A percentile compares a stretch with the other conserved stretches of the same genome.
Evolutionary conservation across 1,140 invertebrate genomes (phyloP).

Genomic region (Sitobion miscanthi): DNA sequence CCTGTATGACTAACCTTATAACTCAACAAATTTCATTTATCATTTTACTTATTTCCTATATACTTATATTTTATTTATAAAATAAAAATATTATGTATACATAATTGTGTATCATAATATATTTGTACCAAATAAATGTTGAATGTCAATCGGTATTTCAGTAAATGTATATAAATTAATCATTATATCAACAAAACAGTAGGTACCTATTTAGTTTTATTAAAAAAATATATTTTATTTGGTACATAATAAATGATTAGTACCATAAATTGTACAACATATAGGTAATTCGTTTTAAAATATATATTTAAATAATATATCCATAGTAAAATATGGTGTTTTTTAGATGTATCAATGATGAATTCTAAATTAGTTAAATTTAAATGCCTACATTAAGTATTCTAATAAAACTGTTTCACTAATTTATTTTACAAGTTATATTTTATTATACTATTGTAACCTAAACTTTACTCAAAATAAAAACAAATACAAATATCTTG

Average conservation of each 20-base stretch:
- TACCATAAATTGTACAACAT: background rate
- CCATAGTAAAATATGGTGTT: background rate
- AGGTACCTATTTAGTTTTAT: background rate
- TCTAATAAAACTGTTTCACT: background rate
- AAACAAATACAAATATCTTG: background rate
- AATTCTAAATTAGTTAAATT: constrained; percentile 4
- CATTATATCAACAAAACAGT: background rate
- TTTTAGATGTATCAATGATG: background rate
- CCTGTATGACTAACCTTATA: background rate
- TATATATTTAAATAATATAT: background rate
- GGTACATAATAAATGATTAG: background rate
- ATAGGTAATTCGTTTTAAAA: background rate
- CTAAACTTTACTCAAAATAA: background rate
- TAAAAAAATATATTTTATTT: background rate
- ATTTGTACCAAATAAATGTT: constrained; percentile 18
- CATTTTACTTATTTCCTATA: background rate
- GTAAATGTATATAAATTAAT: background rate
- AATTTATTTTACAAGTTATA: background rate
- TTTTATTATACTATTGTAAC: background rate
- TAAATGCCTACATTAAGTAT: background rate
- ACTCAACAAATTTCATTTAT: background rate
- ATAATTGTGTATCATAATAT: background rate
- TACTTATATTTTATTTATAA: background rate
- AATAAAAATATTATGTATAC: constrained; percentile 13
- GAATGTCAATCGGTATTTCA: background rate